Evolutionary conservation across 2,797 vertebrate species (phyloP).

Genomic region (Vireo griseus): DNA sequence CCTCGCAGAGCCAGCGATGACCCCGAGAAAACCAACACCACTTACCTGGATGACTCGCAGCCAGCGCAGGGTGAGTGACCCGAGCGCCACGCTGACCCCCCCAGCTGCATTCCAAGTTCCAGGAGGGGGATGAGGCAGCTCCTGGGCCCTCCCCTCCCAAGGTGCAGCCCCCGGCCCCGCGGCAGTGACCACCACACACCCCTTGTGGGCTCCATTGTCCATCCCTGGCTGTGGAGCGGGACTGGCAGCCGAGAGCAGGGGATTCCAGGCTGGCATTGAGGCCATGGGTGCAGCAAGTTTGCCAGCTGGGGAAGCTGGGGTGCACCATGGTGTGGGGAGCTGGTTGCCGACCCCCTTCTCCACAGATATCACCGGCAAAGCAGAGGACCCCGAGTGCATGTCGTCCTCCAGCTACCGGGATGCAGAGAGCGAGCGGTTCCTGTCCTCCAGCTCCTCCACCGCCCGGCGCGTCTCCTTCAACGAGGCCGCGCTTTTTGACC

Average conservation of each 20-base stretch:
- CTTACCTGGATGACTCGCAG: conserved; percentile 88
- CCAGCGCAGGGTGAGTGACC: conserved; percentile 85
- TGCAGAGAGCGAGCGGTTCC: conserved; percentile 89
- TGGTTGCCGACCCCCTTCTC: not conserved
- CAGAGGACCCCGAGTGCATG: conserved; percentile 89
- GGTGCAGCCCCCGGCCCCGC: accelerated
- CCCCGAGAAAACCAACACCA: conserved; percentile 87
- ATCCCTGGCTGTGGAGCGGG: not conserved
- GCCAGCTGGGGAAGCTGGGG: not conserved
- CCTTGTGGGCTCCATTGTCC: not conserved
- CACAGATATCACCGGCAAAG: conserved; percentile 88
- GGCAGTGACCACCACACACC: not conserved
- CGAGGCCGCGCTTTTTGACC: conserved; percentile 92
- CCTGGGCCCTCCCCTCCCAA: not conserved
- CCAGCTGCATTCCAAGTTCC: not conserved
- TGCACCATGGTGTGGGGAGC: accelerated
- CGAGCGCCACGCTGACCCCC: accelerated
- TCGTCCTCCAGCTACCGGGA: conserved; percentile 83
- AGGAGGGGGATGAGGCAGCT: not conserved
- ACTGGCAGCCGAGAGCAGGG: accelerated
- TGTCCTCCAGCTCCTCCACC: conserved; percentile 86
- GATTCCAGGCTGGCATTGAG: accelerated
- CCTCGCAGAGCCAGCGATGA: conserved; percentile 84
- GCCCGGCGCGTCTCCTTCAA: conserved; percentile 97
- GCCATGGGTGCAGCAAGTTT: not conserved